A percentile compares a stretch with the other conserved stretches of the same genome.
phyloP scores from a whole-genome alignment of 2,797 vertebrate genomes.

The Oryzias dopingdopingensis region DNA sequence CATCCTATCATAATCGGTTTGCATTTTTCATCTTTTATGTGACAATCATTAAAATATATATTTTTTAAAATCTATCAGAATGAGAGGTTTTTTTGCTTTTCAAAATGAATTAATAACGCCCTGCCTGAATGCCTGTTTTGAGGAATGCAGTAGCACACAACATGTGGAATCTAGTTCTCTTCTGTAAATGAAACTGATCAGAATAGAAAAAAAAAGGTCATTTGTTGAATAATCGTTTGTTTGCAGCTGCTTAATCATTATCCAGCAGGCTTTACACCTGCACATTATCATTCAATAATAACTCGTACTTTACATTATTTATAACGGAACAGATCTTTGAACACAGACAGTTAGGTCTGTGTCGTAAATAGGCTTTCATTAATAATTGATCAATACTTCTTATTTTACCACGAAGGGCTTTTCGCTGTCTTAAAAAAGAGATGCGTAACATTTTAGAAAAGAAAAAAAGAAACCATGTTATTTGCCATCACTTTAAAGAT shows the following conservation, averaged over 20 bases:
- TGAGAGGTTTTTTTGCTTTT: too few species aligned
- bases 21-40: too few species aligned
- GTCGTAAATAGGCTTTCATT: constrained; percentile 20
- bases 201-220: constrained; percentile 15
- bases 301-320: constrained; percentile 30
- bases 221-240: constrained; percentile 49
- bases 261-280: constrained; percentile 23
- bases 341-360: background rate
- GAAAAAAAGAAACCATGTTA: too few species aligned
- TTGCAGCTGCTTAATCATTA: constrained; percentile 41
- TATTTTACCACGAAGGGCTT: background rate
- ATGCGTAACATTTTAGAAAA: too few species aligned
- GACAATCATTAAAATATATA: too few species aligned
- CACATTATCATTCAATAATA: constrained; percentile 26
- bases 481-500: too few species aligned
- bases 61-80: too few species aligned
- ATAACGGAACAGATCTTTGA: constrained; percentile 4
- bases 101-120: too few species aligned
- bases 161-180: background rate
- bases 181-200: constrained; percentile 30
- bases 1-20: background rate
- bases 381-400: constrained; percentile 4
- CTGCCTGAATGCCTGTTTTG: background rate
- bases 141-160: constrained; percentile 4
- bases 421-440: too few species aligned